Conservation (phyloP, 2,888 invertebrate species). For the Idaea dimidiata region DNA sequence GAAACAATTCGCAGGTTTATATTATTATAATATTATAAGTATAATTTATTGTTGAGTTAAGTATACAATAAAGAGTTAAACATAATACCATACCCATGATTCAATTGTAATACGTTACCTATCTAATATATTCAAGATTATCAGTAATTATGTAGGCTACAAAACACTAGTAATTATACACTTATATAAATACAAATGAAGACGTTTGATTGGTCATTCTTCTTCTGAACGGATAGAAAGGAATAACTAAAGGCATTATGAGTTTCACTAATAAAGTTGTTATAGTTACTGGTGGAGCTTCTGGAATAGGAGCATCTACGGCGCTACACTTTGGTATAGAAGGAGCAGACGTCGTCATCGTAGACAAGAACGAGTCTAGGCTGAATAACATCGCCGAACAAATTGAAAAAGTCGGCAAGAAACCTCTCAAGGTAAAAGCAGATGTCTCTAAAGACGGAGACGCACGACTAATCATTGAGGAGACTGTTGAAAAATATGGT, state of each 20-base stretch:
- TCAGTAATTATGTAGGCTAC: no score
- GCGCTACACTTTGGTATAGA: constrained; percentile 82
- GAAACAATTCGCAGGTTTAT: no score
- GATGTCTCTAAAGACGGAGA: constrained; percentile 20
- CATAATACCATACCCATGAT: no score
- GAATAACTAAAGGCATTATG: constrained; percentile 27
- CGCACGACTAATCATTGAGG: constrained; percentile 27
- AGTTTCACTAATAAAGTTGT: constrained; percentile 49
- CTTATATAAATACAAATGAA: no score
- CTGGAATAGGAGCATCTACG: constrained; percentile 85
- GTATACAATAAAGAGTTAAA: no score
- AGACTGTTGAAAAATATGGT: no score
- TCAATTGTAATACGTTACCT: no score
- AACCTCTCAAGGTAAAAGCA: constrained; percentile 26
- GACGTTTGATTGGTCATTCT: not conserved
- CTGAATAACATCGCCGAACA: constrained; percentile 74
- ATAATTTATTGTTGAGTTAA: no score
- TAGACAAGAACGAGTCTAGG: constrained; percentile 83
- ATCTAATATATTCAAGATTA: no score
- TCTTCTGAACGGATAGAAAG: no score
- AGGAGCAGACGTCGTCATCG: constrained; percentile 81
- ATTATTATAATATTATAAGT: no score
- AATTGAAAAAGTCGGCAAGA: constrained; percentile 27
- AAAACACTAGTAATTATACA: no score
- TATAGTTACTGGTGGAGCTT: constrained; percentile 77